These are phyloP conservation scores for Drosophila suzukii DNA, from an alignment of 1,140 invertebrate species.

Conservation along the genomic window DNA sequence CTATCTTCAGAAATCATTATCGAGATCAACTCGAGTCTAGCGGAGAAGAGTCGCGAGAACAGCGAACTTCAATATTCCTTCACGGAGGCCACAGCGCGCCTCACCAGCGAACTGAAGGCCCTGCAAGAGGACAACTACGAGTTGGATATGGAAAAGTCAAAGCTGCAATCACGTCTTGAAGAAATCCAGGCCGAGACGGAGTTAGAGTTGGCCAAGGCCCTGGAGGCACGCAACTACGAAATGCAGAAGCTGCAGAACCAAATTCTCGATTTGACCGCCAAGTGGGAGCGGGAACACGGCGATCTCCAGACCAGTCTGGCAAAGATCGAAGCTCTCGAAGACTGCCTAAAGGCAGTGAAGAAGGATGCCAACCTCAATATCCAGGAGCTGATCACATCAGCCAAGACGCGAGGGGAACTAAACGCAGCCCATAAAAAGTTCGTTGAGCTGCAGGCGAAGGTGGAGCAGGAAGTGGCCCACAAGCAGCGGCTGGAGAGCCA, in stretches of 20 bases:
- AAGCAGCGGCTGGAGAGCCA: constrained; percentile 65
- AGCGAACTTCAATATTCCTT: constrained; percentile 85
- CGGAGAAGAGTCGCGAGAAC: constrained; percentile 85
- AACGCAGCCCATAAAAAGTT: constrained; percentile 85
- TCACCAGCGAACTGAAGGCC: constrained; percentile 64
- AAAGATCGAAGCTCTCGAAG: constrained; percentile 84
- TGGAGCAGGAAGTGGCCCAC: constrained; percentile 84
- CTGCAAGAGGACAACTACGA: constrained; percentile 77
- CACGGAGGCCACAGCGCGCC: constrained; percentile 85
- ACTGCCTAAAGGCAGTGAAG: constrained; percentile 84
- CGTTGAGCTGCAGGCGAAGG: constrained; percentile 71
- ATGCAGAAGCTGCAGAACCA: constrained; percentile 82
- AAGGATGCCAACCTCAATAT: constrained; percentile 83
- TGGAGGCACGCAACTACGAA: constrained; percentile 80
- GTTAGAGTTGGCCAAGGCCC: constrained; percentile 74
- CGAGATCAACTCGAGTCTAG: constrained; percentile 85
- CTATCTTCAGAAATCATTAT: constrained; percentile 82
- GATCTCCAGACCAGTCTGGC: constrained; percentile 76
- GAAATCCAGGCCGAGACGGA: constrained; percentile 81
- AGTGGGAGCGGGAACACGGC: constrained; percentile 63
- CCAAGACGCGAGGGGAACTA: constrained; percentile 85
- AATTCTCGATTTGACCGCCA: constrained; percentile 58
- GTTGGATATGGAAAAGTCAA: constrained; percentile 76
- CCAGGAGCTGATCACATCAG: constrained; percentile 84
- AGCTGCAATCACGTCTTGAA: constrained; percentile 85